Base-by-base conservation (phyloP, 2,113 vertebrate genomes). In the Colius striatus region DNA sequence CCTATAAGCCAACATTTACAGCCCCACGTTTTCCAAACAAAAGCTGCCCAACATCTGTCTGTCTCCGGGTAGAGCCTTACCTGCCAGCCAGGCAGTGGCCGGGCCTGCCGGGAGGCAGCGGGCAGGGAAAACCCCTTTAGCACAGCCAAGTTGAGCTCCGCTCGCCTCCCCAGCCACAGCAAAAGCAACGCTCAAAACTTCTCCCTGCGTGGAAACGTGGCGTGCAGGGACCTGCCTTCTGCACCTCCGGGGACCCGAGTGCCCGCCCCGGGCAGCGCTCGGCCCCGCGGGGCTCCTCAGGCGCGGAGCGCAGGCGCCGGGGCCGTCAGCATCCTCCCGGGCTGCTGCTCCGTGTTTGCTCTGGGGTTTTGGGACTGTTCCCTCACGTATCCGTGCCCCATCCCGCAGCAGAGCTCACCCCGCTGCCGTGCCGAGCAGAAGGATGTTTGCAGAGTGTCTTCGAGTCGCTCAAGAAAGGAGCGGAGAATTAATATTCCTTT, bases 401-500 rank as follows among this genome's bases (percentile, higher is more conserved):
- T 3, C 3, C 61, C 87, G n/a, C 9, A 45, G 89, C 84, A 74
- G 57, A 71, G 91, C 91, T 93, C 82, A 29, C 67, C 79, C 81
- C 63, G 0, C 66, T 5, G 36, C 16, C 21, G 81, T 11, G 84
- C 70, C 10, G 16, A 78, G 93, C 81, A 16, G 81, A 38, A 8
- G 67, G 75, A 30, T 13, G 81, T 41, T 82, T 29, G 87, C 80
- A 5, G 78, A 72, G 77, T 4, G 82, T 91, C 95, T 85, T 90
- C 91, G 5, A 88, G 77, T 48, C 10, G 32, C 80, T 74, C 30
- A 20, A 66, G 71, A 92, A 94, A 95, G 79, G 93, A 92, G 75
- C 20, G 1, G 63, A 51, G 93, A 83, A 95, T 91, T 87, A 94
- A 92, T 90, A 95, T 85, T 96, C 93, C 93, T 91, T 95, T 95